Evolutionary conservation across 2,888 invertebrate species (phyloP).

Genomic region (Xiphydria camelus): DNA sequence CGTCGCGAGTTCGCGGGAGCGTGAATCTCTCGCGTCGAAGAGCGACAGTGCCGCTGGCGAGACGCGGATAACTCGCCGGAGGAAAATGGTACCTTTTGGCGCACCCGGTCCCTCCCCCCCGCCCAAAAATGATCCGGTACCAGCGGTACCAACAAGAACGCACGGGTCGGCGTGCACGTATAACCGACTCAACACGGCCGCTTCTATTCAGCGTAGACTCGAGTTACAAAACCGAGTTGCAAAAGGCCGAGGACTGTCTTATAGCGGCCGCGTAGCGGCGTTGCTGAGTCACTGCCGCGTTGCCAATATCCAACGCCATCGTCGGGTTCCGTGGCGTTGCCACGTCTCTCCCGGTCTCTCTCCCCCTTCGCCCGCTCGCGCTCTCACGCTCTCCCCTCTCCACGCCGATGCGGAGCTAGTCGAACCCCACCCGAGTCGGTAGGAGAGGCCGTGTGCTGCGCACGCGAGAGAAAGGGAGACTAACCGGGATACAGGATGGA

Average conservation of each 20-base stretch:
- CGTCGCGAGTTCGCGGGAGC: too few relatives aligned
- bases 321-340: conserved; percentile 20
- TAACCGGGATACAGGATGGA: neutral
- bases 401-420: neutral
- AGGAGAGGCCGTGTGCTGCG: too few relatives aligned
- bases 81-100: too few relatives aligned
- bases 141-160: neutral
- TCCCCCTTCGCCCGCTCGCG: conserved; percentile 18
- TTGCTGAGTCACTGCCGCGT: conserved; percentile 50
- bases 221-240: conserved; percentile 50
- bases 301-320: conserved; percentile 34
- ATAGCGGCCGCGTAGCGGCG: conserved; percentile 22
- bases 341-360: conserved; percentile 15
- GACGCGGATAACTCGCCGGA: too few relatives aligned
- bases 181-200: conserved; percentile 2
- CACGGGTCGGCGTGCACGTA: neutral
- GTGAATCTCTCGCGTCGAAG: too few relatives aligned
- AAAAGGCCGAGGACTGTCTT: conserved; percentile 39
- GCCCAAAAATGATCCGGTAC: neutral
- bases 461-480: conserved; percentile 1
- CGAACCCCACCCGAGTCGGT: neutral
- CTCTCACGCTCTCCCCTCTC: conserved; percentile 12
- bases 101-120: too few relatives aligned
- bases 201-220: conserved; percentile 41
- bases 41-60: too few relatives aligned